phyloP scores from a whole-genome alignment of 2,113 vertebrate species.

The pig (Sus scrofa) region DNA sequence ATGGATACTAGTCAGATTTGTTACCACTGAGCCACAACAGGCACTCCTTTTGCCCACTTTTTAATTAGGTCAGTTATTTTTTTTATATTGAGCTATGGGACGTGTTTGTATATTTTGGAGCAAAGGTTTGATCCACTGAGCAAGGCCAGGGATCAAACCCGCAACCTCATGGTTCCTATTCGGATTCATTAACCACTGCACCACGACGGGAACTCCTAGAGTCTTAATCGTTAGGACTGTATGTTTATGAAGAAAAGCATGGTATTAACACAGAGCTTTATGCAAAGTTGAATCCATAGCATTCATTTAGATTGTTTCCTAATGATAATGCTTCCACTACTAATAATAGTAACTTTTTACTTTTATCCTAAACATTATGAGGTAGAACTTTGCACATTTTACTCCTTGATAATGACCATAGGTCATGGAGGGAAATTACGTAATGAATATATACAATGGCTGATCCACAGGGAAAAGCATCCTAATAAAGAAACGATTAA shows the following conservation, averaged over 20 bases:
- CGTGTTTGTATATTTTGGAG: no score
- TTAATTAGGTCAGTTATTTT: no score
- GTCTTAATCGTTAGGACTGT: neutral
- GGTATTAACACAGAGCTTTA: neutral
- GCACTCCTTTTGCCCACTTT: no score
- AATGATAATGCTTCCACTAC: neutral
- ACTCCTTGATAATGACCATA: constrained; percentile 28
- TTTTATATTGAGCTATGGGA: no score
- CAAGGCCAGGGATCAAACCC: no score
- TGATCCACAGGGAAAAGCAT: constrained; percentile 41
- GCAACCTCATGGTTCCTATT: no score
- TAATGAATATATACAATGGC: constrained; percentile 21
- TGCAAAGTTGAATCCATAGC: neutral
- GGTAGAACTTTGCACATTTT: constrained; percentile 27
- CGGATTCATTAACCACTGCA: no score
- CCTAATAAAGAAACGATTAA: constrained; percentile 68
- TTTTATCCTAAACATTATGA: constrained; percentile 35
- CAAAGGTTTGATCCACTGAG: no score
- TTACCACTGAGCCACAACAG: no score
- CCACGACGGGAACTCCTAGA: no score
- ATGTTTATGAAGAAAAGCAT: neutral
- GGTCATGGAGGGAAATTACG: constrained; percentile 32
- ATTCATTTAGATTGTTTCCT: neutral
- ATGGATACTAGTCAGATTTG: no score
- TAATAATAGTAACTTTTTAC: neutral